Percentiles rank a stretch among this genome's conserved stretches.
Conservation (phyloP, 2,797 vertebrate species). For the Lithobates pipiens region DNA sequence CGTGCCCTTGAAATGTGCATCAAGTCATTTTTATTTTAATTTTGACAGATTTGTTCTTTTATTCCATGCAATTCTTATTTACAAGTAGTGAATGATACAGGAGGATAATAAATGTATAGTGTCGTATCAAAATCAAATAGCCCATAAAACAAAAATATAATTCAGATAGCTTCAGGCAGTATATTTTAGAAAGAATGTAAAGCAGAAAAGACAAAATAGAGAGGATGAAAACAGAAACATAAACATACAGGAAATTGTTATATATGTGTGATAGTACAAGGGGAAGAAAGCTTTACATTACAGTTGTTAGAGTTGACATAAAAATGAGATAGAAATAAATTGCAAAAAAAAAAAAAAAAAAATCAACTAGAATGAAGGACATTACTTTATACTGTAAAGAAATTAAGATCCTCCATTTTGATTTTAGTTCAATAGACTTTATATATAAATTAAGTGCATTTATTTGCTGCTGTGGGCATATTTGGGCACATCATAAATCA, state of each 20-base stretch:
- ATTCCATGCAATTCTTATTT: background rate
- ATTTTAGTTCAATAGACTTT: background rate
- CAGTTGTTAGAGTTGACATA: background rate
- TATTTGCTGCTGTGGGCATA: too few species aligned
- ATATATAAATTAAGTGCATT: too few species aligned
- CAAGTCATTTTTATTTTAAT: background rate
- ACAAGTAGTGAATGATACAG: background rate
- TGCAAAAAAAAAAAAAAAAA: background rate
- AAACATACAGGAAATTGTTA: background rate
- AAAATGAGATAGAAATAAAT: background rate
- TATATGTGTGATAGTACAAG: background rate
- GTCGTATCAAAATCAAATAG: slow-evolving; percentile 2
- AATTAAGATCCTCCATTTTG: background rate
- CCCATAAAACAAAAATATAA: slow-evolving; percentile 4
- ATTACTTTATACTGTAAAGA: background rate
- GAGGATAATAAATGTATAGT: background rate
- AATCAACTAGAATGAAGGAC: background rate
- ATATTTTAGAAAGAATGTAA: background rate
- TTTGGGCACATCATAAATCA: background rate
- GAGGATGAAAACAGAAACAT: background rate
- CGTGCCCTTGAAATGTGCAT: slow-evolving; percentile 1
- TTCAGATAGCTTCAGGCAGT: background rate
- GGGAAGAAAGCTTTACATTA: background rate
- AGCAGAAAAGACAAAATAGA: background rate
- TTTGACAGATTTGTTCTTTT: slow-evolving; percentile 10